Evolutionary conservation across 1,140 invertebrate genomes (phyloP).

Genomic region (Copidosoma floridanum): DNA sequence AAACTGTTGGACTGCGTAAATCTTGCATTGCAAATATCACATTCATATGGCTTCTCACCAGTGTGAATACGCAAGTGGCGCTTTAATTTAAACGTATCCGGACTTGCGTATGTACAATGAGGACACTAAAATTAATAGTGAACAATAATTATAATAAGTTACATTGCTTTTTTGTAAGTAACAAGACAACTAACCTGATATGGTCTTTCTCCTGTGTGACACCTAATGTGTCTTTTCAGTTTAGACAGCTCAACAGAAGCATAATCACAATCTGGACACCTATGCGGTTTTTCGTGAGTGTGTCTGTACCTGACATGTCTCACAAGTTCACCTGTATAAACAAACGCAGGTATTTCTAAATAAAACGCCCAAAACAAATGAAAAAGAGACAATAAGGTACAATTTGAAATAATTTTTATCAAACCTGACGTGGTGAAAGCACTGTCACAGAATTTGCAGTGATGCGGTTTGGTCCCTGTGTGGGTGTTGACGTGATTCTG

Average conservation of each 20-base stretch:
- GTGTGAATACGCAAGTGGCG: constrained; percentile 94
- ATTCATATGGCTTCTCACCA: constrained; percentile 92
- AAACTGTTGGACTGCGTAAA: constrained; percentile 97
- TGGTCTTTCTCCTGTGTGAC: constrained; percentile 84
- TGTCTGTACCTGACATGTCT: constrained; percentile 90
- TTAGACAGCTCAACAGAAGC: constrained; percentile 93
- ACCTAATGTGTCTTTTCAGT: constrained; percentile 87
- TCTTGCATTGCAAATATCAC: constrained; percentile 84
- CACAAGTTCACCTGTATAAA: constrained; percentile 89
- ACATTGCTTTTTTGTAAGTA: constrained; percentile 32
- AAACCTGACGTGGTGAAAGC: constrained; percentile 91
- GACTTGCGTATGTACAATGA: constrained; percentile 96
- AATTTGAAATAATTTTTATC: constrained; percentile 14
- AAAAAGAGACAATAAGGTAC: too few species aligned
- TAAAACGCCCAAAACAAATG: too few species aligned
- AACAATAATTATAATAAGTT: not conserved
- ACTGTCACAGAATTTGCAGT: constrained; percentile 89
- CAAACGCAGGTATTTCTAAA: constrained; percentile 12
- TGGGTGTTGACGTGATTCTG: constrained; percentile 97
- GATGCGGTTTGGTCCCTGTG: constrained; percentile 91
- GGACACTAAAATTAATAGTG: constrained; percentile 68
- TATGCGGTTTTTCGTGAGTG: constrained; percentile 94
- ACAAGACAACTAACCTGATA: too few species aligned
- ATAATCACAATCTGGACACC: constrained; percentile 92
- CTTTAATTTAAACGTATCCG: constrained; percentile 96